These are phyloP conservation scores for Mormyrops attenuatus DNA, from an alignment of 2,797 vertebrate genomes.

Conservation along the genomic window DNA sequence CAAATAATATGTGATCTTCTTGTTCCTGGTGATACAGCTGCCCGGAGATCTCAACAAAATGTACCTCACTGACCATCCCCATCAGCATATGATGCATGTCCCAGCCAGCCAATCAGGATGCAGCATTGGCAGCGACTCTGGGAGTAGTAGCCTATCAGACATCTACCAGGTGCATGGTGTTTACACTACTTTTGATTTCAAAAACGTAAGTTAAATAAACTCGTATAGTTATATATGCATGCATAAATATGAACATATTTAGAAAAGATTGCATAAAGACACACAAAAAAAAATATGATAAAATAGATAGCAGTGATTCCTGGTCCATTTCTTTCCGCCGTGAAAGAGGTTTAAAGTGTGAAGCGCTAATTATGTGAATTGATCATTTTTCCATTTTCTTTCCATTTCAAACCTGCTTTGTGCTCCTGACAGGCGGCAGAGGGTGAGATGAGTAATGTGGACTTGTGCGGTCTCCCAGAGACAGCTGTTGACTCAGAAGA, in stretches of 20 bases:
- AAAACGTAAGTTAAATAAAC: not conserved
- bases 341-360: not conserved
- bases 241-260: not conserved
- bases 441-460: conserved; percentile 90
- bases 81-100: conserved; percentile 82
- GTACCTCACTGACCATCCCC: conserved; percentile 87
- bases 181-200: not conserved
- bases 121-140: conserved; percentile 95
- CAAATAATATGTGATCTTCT: not conserved
- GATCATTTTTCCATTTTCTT: not conserved
- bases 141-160: conserved; percentile 95
- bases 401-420: not conserved
- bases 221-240: not conserved
- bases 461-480: conserved; percentile 92
- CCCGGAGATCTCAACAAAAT: conserved; percentile 96
- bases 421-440: conserved; percentile 77
- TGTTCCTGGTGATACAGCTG: conserved; percentile 69
- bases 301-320: not conserved
- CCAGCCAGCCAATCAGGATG: conserved; percentile 93
- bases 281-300: not conserved
- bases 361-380: not conserved
- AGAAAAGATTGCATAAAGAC: not conserved
- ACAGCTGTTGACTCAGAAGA: conserved; percentile 96
- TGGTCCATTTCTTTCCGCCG: not conserved
- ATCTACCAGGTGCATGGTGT: conserved; percentile 82